phyloP scores from a whole-genome alignment of 2,113 vertebrate genomes.

The Struthidea cinerea region DNA sequence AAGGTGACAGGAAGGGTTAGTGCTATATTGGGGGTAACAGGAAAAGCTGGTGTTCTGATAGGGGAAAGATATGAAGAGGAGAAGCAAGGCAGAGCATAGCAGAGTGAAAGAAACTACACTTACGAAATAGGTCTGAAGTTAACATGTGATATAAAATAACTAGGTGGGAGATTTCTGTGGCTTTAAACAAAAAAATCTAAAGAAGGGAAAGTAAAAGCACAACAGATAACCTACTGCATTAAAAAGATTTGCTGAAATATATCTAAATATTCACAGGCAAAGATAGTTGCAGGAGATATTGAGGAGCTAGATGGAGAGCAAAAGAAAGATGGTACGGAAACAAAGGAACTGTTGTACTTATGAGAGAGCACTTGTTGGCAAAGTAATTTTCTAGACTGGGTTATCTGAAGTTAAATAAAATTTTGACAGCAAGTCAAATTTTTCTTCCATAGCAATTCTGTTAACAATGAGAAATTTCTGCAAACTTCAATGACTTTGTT shows the following conservation, averaged over 20 bases:
- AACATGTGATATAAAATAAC: not conserved
- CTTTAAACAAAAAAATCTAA: not conserved
- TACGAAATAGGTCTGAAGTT: not conserved
- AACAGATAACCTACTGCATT: not conserved
- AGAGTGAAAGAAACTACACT: not conserved
- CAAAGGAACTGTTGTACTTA: not conserved
- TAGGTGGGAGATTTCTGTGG: not conserved
- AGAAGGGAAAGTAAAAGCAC: not conserved
- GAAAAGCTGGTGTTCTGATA: not conserved
- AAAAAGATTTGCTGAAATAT: not conserved
- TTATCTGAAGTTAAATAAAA: not conserved
- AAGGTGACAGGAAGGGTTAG: not conserved
- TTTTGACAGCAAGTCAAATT: not conserved
- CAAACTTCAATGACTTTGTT: not conserved
- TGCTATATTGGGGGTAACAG: not conserved
- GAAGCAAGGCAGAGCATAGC: not conserved
- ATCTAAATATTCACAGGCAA: not conserved
- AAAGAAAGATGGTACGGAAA: not conserved
- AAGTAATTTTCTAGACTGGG: not conserved
- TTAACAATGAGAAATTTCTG: not conserved
- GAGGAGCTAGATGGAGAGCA: not conserved
- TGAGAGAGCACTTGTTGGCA: not conserved
- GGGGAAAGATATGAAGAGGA: not conserved
- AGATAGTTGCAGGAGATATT: not conserved
- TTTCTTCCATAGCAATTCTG: not conserved